Evolutionary conservation across 2,113 vertebrate genomes (phyloP), one percentile per base, ranked within the genome.

Genomic region (Oenanthe oenanthe): DNA sequence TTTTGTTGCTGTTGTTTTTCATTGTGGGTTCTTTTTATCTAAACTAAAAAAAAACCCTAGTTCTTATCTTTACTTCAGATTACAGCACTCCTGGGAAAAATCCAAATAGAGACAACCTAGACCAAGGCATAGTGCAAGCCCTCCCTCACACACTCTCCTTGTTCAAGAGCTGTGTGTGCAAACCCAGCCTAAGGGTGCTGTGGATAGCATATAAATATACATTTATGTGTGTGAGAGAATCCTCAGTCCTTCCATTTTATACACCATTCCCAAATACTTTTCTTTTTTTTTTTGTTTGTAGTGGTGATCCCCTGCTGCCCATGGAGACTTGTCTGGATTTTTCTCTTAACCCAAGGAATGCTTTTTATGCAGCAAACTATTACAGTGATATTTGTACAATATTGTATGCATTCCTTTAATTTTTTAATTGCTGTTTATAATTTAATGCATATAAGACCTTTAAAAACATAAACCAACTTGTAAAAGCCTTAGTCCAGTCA

Each of bases 171-270:
- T 47, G 25, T 3, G 7, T 51, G 7, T 32, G 68, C 54, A 50
- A 53, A 22, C 3, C 10, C 21, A 53, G 15, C 5, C 13, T 25
- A 17, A 8, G 7, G 6, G 10, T 58, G 53, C 8, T 16, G 16
- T 19, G 53, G 16, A 4, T n/a, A 29, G 42, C 8, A 4, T 1
- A 2, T 0, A 6, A 10, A 36, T 40, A 4, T 17, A 2, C 1
- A 8, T 24, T 34, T 10, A 1, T 26, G 12, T 47, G 14, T 34
- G 13, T 0, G 2, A 43, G 8, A 54, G 4, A 66, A 45, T 6
- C 17, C 54, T 67, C 36, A 16, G 4, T 20, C 8, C 40, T 80
- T 77, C 13, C 2, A 4, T 36, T 76, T 48, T 29, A 17, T 9
- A 56, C 29, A 13, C 6, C 0, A 0, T 51, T 76, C 68, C 20